These are phyloP conservation scores for Himalopsyche phryganea DNA, from an alignment of 1,140 invertebrate genomes.

Conservation along the genomic window DNA sequence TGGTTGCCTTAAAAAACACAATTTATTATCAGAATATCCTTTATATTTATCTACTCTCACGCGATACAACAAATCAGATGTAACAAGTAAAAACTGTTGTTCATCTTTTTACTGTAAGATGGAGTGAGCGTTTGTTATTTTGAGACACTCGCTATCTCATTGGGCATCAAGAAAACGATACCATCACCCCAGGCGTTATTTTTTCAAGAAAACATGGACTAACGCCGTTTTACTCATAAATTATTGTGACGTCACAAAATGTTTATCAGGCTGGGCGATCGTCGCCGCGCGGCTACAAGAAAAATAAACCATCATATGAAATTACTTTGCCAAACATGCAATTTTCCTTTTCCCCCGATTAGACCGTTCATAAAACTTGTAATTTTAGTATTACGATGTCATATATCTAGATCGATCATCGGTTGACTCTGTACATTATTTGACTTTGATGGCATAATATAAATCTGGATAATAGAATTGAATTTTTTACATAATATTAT, in stretches of 20 bases:
- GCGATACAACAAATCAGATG: too few species aligned
- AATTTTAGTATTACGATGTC: conserved; percentile 20
- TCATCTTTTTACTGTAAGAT: not conserved
- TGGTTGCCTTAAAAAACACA: too few species aligned
- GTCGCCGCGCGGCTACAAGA: conserved; percentile 10
- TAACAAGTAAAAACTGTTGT: too few species aligned
- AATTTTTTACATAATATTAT: too few species aligned
- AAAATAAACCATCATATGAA: conserved; percentile 24
- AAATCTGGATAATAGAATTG: too few species aligned
- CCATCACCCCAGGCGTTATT: conserved; percentile 1
- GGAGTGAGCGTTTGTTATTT: not conserved
- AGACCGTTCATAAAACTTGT: conserved; percentile 24
- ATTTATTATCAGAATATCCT: too few species aligned
- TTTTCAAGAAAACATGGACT: not conserved
- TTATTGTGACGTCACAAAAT: conserved; percentile 10
- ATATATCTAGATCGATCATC: too few species aligned
- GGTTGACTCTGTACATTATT: too few species aligned
- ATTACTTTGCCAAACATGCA: conserved; percentile 27
- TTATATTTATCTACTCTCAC: too few species aligned
- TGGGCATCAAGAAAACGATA: not conserved
- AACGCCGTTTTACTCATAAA: conserved; percentile 6
- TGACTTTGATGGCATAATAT: too few species aligned
- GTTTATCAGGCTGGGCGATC: conserved; percentile 18
- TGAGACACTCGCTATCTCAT: not conserved
- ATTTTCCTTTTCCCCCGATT: conserved; percentile 29